Evolutionary conservation across 2,797 vertebrate genomes (phyloP).

Genomic region (Rhinichthys osculus): DNA sequence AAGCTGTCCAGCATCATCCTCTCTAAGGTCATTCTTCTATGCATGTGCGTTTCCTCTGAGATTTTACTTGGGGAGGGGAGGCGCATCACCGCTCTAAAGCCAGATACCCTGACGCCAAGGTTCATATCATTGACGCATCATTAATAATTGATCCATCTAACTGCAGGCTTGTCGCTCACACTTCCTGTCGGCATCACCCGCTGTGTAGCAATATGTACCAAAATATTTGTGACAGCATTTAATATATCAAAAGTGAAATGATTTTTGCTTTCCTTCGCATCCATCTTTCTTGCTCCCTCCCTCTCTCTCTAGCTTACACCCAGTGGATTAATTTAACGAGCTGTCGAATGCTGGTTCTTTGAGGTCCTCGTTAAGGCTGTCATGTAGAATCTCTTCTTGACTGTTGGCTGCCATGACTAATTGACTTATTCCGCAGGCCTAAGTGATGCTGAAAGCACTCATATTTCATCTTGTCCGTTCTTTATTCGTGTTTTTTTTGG

Average conservation of each 20-base stretch:
- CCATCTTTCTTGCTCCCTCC: slow-evolving; percentile 11
- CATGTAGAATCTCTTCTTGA: slow-evolving; percentile 78
- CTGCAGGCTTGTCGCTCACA: not conserved
- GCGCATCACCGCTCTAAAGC: slow-evolving; percentile 20
- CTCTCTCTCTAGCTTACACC: slow-evolving; percentile 55
- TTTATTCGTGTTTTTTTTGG: not conserved
- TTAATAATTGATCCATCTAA: slow-evolving; percentile 46
- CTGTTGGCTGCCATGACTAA: slow-evolving; percentile 79
- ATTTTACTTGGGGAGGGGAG: not conserved
- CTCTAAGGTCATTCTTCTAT: slow-evolving; percentile 46
- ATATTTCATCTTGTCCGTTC: slow-evolving; percentile 75
- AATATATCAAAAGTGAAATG: slow-evolving; percentile 21
- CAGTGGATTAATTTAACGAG: slow-evolving; percentile 81
- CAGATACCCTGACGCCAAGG: slow-evolving; percentile 20
- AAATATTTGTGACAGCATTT: slow-evolving; percentile 40
- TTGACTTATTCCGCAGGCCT: slow-evolving; percentile 78
- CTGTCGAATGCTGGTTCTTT: slow-evolving; percentile 77
- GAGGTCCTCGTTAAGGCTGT: slow-evolving; percentile 78
- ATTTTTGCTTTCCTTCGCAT: slow-evolving; percentile 30
- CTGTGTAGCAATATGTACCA: not conserved
- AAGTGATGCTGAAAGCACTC: slow-evolving; percentile 76
- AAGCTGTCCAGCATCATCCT: slow-evolving; percentile 48
- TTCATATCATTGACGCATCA: slow-evolving; percentile 36
- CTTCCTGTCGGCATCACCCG: slow-evolving; percentile 10
- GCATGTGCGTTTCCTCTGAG: slow-evolving; percentile 19